phyloP scores from a whole-genome alignment of 2,797 vertebrate species.

The Benthosema pterotum region DNA sequence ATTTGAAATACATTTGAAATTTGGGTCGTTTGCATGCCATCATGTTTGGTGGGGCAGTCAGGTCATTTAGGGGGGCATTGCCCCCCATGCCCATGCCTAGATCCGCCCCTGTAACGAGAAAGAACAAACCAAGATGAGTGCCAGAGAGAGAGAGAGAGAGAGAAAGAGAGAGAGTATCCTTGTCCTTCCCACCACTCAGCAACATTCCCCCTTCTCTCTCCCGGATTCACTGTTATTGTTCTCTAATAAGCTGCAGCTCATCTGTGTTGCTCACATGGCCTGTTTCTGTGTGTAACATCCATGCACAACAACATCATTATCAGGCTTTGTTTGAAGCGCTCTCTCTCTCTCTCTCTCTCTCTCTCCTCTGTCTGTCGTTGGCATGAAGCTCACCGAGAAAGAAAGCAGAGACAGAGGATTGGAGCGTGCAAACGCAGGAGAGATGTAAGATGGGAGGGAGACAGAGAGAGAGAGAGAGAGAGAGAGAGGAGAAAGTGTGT shows the following conservation, averaged over 20 bases:
- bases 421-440: slow-evolving; percentile 25
- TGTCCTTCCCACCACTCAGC: slow-evolving; percentile 66
- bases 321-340: slow-evolving; percentile 74
- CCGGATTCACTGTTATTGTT: slow-evolving; percentile 68
- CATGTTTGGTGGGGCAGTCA: no score
- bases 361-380: slow-evolving; percentile 70
- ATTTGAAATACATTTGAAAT: no score
- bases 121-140: slow-evolving; percentile 38
- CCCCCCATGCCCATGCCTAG: no score
- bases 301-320: slow-evolving; percentile 82
- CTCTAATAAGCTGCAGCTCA: slow-evolving; percentile 71
- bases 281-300: slow-evolving; percentile 73
- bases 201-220: slow-evolving; percentile 37
- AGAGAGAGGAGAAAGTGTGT: slow-evolving; percentile 64
- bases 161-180: slow-evolving; percentile 47
- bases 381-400: slow-evolving; percentile 57
- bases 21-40: no score
- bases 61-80: no score
- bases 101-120: no score
- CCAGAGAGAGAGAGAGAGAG: slow-evolving; percentile 27
- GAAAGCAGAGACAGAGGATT: slow-evolving; percentile 29
- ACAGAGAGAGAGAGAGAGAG: slow-evolving; percentile 56
- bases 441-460: slow-evolving; percentile 24
- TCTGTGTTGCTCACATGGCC: slow-evolving; percentile 62
- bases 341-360: slow-evolving; percentile 61